Evolutionary conservation across 1,140 invertebrate genomes (phyloP), one percentile per base, ranked within the genome.

Genomic region (Meloidogyne chitwoodi): DNA sequence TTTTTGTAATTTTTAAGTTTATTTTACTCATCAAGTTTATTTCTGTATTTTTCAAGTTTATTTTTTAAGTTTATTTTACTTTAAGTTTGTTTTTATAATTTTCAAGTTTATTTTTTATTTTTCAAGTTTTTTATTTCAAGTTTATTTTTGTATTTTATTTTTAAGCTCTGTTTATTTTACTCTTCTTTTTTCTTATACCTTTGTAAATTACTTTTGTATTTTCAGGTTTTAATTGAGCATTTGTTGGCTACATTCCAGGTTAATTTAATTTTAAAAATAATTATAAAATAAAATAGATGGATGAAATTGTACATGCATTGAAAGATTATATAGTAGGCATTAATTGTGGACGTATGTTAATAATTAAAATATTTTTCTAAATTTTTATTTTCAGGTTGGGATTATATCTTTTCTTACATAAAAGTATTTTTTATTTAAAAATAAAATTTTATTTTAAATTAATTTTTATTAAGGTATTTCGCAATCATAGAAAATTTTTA

Each of bases 371-470:
- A 41, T 41, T 19, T 44, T 44, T 16, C 16, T 44, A 16, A 2
- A 16, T 16, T 44, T 44, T 8, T 38, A 38, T 38, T 38, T 38
- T 38, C 2, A 44, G 41, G 41, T 78, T 92, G 92, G 92, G 92
- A 92, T 86, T 92, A 92, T 83, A 90, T 91, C 75, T 91, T 91
- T 8, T 92, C 91, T 10, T 91, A 92, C 74, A 91, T 92, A 78
- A 89, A 90, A 31, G 91, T 91, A 88, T 27, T 63, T 10, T 19
- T 26, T 22, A 70, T 63, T 29, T 26, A 11, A 38, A 29, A 74
- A 44, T 91, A 91, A 88, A 91, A 91, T 90, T 88, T 88, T 24
- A 29, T 16, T 10, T 41, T 26, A 22, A 26, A 19, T 19, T 8
- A n/a, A 19, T 62, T 44, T 14, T n/a, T 62, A 12, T n/a, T 61